Evolutionary conservation across 1,140 invertebrate species (phyloP).

Genomic region (Chymomyza costata): DNA sequence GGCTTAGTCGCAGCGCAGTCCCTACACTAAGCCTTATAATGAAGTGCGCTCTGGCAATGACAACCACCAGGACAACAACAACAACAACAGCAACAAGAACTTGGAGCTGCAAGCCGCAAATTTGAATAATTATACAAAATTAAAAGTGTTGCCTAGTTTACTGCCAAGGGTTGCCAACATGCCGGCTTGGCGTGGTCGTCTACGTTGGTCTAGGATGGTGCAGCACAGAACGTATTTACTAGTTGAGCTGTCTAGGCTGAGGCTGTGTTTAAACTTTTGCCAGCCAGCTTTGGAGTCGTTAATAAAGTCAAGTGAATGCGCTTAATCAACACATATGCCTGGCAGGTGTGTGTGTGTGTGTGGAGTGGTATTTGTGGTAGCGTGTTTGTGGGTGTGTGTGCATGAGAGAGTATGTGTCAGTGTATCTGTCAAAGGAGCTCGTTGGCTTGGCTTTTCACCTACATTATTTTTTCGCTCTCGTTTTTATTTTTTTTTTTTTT

Average conservation of each 20-base stretch:
- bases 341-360: constrained; percentile 20
- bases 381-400: constrained; percentile 70
- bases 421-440: too few species aligned
- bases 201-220: too few species aligned
- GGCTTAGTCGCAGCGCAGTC: not conserved
- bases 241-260: constrained; percentile 25
- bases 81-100: constrained; percentile 14
- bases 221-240: too few species aligned
- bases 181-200: constrained; percentile 12
- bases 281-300: constrained; percentile 28
- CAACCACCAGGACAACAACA: constrained; percentile 7
- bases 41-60: constrained; percentile 26
- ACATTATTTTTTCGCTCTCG: too few species aligned
- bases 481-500: too few species aligned
- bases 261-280: constrained; percentile 33
- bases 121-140: constrained; percentile 64
- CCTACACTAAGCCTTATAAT: constrained; percentile 25
- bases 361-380: constrained; percentile 20
- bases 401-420: too few species aligned
- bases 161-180: constrained; percentile 12
- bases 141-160: constrained; percentile 27
- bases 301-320: constrained; percentile 71
- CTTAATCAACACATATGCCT: constrained; percentile 60
- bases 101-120: constrained; percentile 39
- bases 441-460: too few species aligned